phyloP scores from a whole-genome alignment of 2,888 invertebrate species.

The Eremobia ochroleuca region DNA sequence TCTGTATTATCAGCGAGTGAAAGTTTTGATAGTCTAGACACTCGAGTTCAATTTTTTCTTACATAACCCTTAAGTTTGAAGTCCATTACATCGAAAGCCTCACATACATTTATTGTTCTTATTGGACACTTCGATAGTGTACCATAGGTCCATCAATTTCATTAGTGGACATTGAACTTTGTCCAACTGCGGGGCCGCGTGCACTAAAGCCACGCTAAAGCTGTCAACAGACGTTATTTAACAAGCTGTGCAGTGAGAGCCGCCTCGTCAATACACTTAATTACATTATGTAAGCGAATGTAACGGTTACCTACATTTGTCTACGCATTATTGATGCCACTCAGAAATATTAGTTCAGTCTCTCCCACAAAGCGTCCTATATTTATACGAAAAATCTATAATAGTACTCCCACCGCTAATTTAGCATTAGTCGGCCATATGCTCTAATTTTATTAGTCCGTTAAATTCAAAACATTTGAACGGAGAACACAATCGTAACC shows the following conservation, averaged over 20 bases:
- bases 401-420: slow-evolving; percentile 10
- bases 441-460: slow-evolving; percentile 30
- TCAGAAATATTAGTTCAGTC: slow-evolving; percentile 25
- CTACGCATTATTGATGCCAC: slow-evolving; percentile 16
- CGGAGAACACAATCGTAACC: background rate
- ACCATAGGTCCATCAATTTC: slow-evolving; percentile 14
- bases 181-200: slow-evolving; percentile 12
- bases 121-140: slow-evolving; percentile 15
- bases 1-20: slow-evolving; percentile 27
- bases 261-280: slow-evolving; percentile 38
- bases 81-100: slow-evolving; percentile 8
- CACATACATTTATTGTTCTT: background rate
- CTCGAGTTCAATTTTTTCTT: slow-evolving; percentile 3
- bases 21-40: slow-evolving; percentile 15
- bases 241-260: slow-evolving; percentile 23
- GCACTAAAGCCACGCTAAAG: slow-evolving; percentile 13
- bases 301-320: slow-evolving; percentile 39
- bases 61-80: slow-evolving; percentile 24
- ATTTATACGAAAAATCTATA: slow-evolving; percentile 10
- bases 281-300: slow-evolving; percentile 51
- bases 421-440: slow-evolving; percentile 27
- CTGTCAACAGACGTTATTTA: slow-evolving; percentile 40
- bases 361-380: slow-evolving; percentile 22
- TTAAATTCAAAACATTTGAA: slow-evolving; percentile 32
- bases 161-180: slow-evolving; percentile 41